Evolutionary conservation across 2,888 invertebrate species (phyloP), one percentile per base, ranked within the genome.

Genomic region (Drosophila lutescens): DNA sequence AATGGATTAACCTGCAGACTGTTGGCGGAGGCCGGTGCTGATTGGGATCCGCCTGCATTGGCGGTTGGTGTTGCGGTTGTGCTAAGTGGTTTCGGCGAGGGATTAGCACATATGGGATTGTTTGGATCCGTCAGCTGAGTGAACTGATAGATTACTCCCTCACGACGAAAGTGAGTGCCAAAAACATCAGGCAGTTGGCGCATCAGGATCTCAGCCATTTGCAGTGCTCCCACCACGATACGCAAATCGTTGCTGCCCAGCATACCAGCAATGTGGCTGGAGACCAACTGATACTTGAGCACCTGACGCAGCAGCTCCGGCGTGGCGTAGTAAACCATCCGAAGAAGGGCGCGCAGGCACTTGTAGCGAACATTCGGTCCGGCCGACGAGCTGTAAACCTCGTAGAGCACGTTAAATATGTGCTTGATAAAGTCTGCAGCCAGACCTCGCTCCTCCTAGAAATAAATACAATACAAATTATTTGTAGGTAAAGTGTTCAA

Each of bases 211-310:
- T 98, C 97, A 6, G 98, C 98, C 95, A 99, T 96, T 93, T 99
- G 99, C 56, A 99, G 93, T 44, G 99, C 98, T 58, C 98, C 98
- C 53, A 99, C 98, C 46, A 99, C 98, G 90, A 99, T 98, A 89
- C 98, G 95, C 74, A 99, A 94, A 93, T 99, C 99, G 91, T 96
- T 97, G 5, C 98, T 98, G 1, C 98, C 98, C 95, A 99, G 95
- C 98, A 99, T 99, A 66, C 98, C 98, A 34, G 99, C 99, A 90
- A 99, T 97, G 92, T 99, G 98, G 85, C 98, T 98, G 71, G 98
- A 97, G 62, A 98, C 97, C 77, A 97, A 95, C 92, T 94, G 94
- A 90, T 93, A 94, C 90, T 94, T 94, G 53, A 94, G 93, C 75
- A 95, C 95, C 79, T 95, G 96, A 86, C 96, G 95, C 54, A 99